phyloP scores from a whole-genome alignment of 2,797 vertebrate species.

The Oryzias sinensis region DNA sequence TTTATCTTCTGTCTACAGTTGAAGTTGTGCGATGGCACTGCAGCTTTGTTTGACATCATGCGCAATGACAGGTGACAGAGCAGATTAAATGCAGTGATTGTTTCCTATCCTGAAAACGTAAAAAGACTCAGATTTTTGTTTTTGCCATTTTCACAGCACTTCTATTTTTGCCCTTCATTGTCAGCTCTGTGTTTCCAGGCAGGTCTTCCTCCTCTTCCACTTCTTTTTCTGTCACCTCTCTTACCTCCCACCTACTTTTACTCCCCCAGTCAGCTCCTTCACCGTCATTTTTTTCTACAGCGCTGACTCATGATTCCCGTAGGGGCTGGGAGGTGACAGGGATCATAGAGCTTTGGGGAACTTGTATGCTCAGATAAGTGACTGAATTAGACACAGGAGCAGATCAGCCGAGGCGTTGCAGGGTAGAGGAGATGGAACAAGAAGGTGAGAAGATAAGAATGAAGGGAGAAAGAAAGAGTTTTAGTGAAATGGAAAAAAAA shows the following conservation, averaged over 20 bases:
- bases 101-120: slow-evolving; percentile 12
- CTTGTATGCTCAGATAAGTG: slow-evolving; percentile 76
- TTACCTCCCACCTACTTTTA: slow-evolving; percentile 18
- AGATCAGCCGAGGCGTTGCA: slow-evolving; percentile 60
- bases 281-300: slow-evolving; percentile 42
- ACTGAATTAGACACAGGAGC: slow-evolving; percentile 69
- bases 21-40: slow-evolving; percentile 1
- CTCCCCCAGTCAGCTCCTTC: slow-evolving; percentile 22
- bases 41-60: slow-evolving; percentile 29
- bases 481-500: slow-evolving; percentile 7
- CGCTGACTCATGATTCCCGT: slow-evolving; percentile 60
- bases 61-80: slow-evolving; percentile 18
- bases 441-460: slow-evolving; percentile 51
- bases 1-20: slow-evolving; percentile 7
- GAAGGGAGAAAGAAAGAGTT: not conserved
- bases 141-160: slow-evolving; percentile 16
- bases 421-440: slow-evolving; percentile 48
- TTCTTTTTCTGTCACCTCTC: slow-evolving; percentile 28
- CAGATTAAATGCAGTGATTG: slow-evolving; percentile 25
- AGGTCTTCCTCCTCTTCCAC: slow-evolving; percentile 3
- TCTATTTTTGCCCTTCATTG: slow-evolving; percentile 1
- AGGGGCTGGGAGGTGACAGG: slow-evolving; percentile 58
- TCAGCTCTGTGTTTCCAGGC: slow-evolving; percentile 15
- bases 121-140: slow-evolving; percentile 4
- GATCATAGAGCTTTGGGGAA: slow-evolving; percentile 68